phyloP scores from a whole-genome alignment of 2,797 vertebrate genomes.

The Pachyuromys duprasi region DNA sequence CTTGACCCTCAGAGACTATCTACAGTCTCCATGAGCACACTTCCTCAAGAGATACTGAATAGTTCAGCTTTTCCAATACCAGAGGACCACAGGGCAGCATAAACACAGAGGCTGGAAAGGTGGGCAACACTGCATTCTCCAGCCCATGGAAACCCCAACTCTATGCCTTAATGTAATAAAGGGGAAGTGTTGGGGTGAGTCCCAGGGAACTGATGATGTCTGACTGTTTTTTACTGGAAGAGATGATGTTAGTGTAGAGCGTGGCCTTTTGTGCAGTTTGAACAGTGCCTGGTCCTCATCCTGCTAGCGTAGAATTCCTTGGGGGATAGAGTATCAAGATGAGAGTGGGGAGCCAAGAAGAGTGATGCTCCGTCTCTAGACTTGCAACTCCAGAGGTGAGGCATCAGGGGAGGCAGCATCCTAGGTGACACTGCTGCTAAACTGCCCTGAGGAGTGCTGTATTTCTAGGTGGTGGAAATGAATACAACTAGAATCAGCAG shows the following conservation, averaged over 20 bases:
- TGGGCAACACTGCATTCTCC: background rate
- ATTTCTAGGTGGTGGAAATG: background rate
- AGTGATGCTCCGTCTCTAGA: background rate
- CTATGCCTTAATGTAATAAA: constrained; percentile 38
- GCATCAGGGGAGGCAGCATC: too few relatives aligned
- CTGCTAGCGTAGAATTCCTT: background rate
- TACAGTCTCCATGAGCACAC: background rate
- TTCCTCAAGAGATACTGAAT: background rate
- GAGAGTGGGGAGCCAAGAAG: background rate
- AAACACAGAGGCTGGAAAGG: background rate
- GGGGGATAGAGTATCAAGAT: background rate
- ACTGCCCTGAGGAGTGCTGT: background rate
- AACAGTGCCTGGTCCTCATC: background rate
- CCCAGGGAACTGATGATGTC: background rate
- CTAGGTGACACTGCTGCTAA: background rate
- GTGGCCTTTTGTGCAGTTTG: background rate
- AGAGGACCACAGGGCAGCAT: background rate
- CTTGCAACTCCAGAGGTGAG: background rate
- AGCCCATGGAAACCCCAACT: background rate
- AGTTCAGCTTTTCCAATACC: background rate
- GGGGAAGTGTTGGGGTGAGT: background rate
- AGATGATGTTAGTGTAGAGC: background rate
- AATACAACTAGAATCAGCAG: background rate
- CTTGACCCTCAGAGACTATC: background rate
- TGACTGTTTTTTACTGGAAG: background rate